A percentile compares a stretch with the other conserved stretches of the same genome.
These are phyloP conservation scores for Crypturellus undulatus DNA, from an alignment of 2,113 vertebrate genomes.

Conservation along the genomic window DNA sequence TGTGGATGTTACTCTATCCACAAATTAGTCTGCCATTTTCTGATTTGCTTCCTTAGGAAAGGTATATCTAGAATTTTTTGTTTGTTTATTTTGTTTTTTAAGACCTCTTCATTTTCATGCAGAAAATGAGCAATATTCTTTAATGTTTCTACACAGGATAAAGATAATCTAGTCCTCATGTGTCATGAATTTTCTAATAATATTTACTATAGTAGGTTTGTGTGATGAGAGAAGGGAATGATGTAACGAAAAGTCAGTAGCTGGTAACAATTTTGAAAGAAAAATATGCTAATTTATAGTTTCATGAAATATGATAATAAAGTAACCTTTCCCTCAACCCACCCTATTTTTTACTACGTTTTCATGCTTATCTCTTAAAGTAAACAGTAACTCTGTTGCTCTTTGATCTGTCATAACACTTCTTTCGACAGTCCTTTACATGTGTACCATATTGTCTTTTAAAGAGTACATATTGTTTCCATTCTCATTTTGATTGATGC, in stretches of 20 bases:
- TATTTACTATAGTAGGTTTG: neutral
- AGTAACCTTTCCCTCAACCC: neutral
- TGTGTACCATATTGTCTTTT: neutral
- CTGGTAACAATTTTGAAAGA: neutral
- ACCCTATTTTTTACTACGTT: neutral
- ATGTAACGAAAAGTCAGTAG: neutral
- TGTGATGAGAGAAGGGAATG: neutral
- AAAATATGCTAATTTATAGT: neutral
- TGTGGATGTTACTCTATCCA: neutral
- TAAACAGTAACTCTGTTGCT: neutral
- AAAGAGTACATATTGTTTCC: neutral
- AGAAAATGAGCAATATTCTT: neutral
- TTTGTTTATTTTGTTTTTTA: neutral
- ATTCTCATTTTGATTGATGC: slow-evolving; percentile 27
- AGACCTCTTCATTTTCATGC: neutral
- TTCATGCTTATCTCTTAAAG: neutral
- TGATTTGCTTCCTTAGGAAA: neutral
- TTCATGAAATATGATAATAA: neutral
- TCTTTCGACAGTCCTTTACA: slow-evolving; percentile 3
- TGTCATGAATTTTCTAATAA: neutral
- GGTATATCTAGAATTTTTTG: neutral
- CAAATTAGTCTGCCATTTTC: neutral
- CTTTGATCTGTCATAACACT: slow-evolving; percentile 29
- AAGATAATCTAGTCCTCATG: neutral
- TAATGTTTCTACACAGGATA: neutral